Percentiles rank a stretch among this genome's conserved stretches.
Conservation (phyloP, 2,113 vertebrate genomes). For the Hippopotamus amphibius region DNA sequence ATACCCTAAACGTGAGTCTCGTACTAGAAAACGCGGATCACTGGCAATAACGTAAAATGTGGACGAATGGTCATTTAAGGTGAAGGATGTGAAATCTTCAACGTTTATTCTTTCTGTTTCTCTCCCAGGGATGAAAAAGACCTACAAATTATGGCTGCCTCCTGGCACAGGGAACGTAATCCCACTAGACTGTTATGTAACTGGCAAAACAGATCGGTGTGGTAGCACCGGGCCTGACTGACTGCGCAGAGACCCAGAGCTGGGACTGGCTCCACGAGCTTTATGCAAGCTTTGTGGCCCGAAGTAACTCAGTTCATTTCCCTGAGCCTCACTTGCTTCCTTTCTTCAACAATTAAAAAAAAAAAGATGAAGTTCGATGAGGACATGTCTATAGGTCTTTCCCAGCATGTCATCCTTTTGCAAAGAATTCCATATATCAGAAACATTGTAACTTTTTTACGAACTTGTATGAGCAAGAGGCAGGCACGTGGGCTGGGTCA, state of each 20-base stretch:
- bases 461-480: background rate
- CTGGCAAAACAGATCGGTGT: rapidly evolving
- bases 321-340: background rate
- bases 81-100: background rate
- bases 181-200: rapidly evolving
- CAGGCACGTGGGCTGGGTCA: background rate
- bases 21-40: slow-evolving; percentile 50
- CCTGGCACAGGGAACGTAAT: background rate
- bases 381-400: background rate
- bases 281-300: background rate
- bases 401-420: background rate
- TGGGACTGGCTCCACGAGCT: background rate
- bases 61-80: background rate
- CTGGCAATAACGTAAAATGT: background rate
- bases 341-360: background rate
- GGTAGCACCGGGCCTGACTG: rapidly evolving
- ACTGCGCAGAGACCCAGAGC: background rate
- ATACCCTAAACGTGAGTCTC: slow-evolving; percentile 60
- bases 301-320: background rate
- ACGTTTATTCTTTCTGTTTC: background rate
- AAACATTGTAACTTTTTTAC: background rate
- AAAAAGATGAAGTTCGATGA: background rate
- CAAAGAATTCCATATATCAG: background rate
- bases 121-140: background rate
- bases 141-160: background rate